Percentiles rank a stretch among this genome's conserved stretches.
These are phyloP conservation scores for Rutilus rutilus DNA, from an alignment of 2,113 vertebrate genomes.

Conservation along the genomic window DNA sequence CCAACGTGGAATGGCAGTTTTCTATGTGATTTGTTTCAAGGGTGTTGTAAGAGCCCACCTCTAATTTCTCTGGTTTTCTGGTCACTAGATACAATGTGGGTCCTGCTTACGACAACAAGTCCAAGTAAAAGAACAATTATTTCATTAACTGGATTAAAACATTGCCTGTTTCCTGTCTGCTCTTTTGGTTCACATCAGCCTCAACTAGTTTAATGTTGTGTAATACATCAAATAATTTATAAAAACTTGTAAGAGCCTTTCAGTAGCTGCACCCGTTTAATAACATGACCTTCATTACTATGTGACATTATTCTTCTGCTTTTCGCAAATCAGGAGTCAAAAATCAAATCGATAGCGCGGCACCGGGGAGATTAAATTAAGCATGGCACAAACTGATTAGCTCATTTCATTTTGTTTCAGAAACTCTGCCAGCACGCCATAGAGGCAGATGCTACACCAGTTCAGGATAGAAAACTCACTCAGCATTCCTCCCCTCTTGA, in stretches of 20 bases:
- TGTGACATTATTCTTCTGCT: slow-evolving; percentile 45
- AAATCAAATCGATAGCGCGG: slow-evolving; percentile 45
- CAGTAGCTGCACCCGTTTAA: slow-evolving; percentile 21
- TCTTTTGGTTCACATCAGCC: background rate
- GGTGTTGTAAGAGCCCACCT: no score
- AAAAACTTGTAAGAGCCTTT: slow-evolving; percentile 8
- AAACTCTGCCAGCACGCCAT: slow-evolving; percentile 21
- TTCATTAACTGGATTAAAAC: background rate
- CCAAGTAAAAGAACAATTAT: background rate
- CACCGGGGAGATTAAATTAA: slow-evolving; percentile 46
- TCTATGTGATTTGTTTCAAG: no score
- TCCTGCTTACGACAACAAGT: no score
- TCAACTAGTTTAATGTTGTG: background rate
- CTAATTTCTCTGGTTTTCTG: no score
- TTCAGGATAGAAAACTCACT: slow-evolving; percentile 12
- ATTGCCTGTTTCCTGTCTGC: background rate
- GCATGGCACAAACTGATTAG: slow-evolving; percentile 49
- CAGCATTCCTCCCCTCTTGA: slow-evolving; percentile 10
- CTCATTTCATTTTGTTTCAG: slow-evolving; percentile 47
- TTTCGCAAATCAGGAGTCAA: slow-evolving; percentile 43
- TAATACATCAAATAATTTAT: background rate
- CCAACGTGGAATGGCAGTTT: no score
- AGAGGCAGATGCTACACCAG: slow-evolving; percentile 35
- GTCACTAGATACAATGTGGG: no score
- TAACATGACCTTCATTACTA: slow-evolving; percentile 40